Base-by-base conservation (phyloP, 2,888 invertebrate genomes). In the Agapostemon virescens region DNA sequence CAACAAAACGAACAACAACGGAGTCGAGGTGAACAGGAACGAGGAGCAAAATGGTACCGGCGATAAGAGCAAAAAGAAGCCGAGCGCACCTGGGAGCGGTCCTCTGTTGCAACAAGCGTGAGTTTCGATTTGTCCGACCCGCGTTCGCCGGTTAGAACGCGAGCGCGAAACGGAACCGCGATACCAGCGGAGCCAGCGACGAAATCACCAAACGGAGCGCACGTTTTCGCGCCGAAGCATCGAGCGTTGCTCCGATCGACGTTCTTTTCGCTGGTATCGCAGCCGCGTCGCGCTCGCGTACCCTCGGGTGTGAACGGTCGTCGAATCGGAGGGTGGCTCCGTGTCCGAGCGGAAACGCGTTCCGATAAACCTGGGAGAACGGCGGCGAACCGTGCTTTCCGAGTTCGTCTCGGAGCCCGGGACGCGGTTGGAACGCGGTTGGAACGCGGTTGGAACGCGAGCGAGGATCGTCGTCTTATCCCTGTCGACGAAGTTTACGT, bases 31-130 rank as follows among this genome's bases (percentile, higher is more conserved):
- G 69, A 92, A 92, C 81, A 86, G 90, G 84, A 92, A 92, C 86
- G 92, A 92, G 77, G 92, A 92, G 71, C 91, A 91, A 67, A 91
- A 91, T 83, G 90, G 91, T 68, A 86, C 89, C 52, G 83, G 88
- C 72, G 92, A 92, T 23, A 92, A 92, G 81, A 86, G 87, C 0
- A 92, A 92, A 87, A 93, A 92, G 88, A 92, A 92, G 84, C 88
- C 90, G 67, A 86, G 77, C 38, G 89, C 85, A 68, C 89, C 94
- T 82, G 93, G 94, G 88, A 93, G 93, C 84, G 93, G 94, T 66
- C 94, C 94, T 80, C 92, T 94, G 78, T 90, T 94, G 72, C 94
- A 94, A 86, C 94, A 94, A 91, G 93, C 94, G 94, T 94, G 91
- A 94, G 94, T 92, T 84, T 67, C 69, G 23, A 69, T 15, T 1